Evolutionary conservation across 2,113 vertebrate species (phyloP), one percentile per base, ranked within the genome.

Genomic region (Antigone vipio): DNA sequence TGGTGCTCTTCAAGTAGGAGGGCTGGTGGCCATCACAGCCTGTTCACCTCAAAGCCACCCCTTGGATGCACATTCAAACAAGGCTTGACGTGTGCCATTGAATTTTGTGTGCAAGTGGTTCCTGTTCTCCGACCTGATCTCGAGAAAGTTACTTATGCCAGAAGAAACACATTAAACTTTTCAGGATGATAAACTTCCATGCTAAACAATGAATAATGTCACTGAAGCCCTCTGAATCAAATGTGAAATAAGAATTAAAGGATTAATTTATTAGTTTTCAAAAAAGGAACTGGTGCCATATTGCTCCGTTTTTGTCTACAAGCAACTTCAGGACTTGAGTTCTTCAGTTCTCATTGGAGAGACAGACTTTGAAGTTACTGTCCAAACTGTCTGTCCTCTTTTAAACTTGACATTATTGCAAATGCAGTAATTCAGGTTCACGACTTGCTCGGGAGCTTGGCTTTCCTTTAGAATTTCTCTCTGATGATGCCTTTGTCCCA

Each of bases 81-180:
- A 2, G 1, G 34, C 16, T 87, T 4, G 0, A 40, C 4, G 9
- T 22, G 34, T 3, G 0, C 60, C 11, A 13, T 3, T 7, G 14
- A 30, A 69, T 60, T 81, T 44, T 77, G 27, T 45, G 34, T 2
- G 2, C n/a, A 12, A 74, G 19, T 27, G 11, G 6, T 76, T 77
- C 50, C 34, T 49, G 10, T 34, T 81, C 91, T 77, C 34, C 3
- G 4, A 13, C 7, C 29, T 68, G 56, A 63, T 26, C 24, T 77
- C 24, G 63, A 58, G 55, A 69, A 80, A 30, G 11, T 60, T 42
- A 29, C 35, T 22, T 59, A 86, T 69, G 34, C 10, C n/a, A 62
- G 27, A 35, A 77, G 75, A 74, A 49, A 7, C 6, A 44, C 7
- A 23, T 2, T 3, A 66, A 81, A 77, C 20, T 58, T 84, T 52